Base-by-base conservation (phyloP, 2,888 invertebrate genomes). In the Caradrina kadenii region DNA sequence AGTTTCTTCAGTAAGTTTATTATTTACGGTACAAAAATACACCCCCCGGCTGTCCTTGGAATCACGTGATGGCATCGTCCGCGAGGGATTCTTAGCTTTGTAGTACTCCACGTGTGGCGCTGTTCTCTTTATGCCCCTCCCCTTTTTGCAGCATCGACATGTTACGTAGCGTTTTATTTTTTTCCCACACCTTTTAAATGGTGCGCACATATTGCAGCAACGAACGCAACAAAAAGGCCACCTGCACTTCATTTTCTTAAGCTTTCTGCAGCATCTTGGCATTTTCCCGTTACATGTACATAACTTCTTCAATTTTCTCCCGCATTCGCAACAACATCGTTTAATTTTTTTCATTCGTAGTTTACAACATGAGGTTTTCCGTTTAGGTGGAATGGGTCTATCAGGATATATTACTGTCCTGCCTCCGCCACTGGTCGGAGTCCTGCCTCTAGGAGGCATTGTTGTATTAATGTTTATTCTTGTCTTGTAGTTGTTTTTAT, bases 141-240 rank as follows among this genome's bases (percentile, higher is more conserved):
- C 2, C 7, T 21, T 31, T 1, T 13, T 6, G 22, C 35, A 8
- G 35, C 35, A 35, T 7, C 7, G 2, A 26, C 26, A 26, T 26
- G 26, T 26, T 4, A 26, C 26, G 26, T 26, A 26, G 26, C 4
- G 26, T 26, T 26, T 26, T 26, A 26, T 3, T 7, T 69, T 66
- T 42, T 60, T 73, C 7, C 48, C 64, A 48, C 76, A 79, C 56
- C 49, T 63, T 22, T 31, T 71, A 19, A 74, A 76, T 15, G n/a
- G 61, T 15, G 79, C 73, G 15, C 79, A 78, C 11, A 80, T 10
- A 45, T 73, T 58, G 45, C 83, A 83, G 52, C 72, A 60, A 26
- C 73, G 70, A 31, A 72, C 79, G 4, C 45, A 54, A 13, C 78
- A 26, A 66, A 76, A 0, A 78, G 11, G 48, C 59, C 13, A 42